Percentiles rank a stretch among this genome's conserved stretches.
Conservation (phyloP, 2,888 invertebrate genomes). For the Platynereis dumerilii region DNA sequence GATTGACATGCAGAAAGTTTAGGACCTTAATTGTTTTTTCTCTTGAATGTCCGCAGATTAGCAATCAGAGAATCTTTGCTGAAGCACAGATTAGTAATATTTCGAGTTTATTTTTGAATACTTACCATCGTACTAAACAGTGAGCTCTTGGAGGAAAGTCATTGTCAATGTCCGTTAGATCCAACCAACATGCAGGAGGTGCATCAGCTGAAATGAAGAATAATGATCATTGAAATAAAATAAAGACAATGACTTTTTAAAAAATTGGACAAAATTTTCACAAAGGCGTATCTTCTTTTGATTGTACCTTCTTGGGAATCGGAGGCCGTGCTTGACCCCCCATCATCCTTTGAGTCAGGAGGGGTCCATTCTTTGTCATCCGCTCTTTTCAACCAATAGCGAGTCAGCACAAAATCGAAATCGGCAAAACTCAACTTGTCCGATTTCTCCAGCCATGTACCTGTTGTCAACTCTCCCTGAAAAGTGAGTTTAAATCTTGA, state of each 20-base stretch:
- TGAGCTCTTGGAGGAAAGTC: slow-evolving; percentile 70
- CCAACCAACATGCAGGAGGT: slow-evolving; percentile 39
- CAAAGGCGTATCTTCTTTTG: too few relatives aligned
- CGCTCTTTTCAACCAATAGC: slow-evolving; percentile 41
- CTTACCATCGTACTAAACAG: slow-evolving; percentile 62
- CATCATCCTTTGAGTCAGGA: slow-evolving; percentile 12
- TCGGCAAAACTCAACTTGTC: slow-evolving; percentile 61
- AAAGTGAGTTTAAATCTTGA: neutral
- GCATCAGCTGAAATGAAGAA: slow-evolving; percentile 15
- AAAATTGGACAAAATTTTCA: too few relatives aligned
- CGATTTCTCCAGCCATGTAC: slow-evolving; percentile 59
- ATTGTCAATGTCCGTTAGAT: slow-evolving; percentile 64
- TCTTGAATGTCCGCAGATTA: too few relatives aligned
- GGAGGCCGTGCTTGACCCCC: neutral
- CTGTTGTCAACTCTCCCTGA: slow-evolving; percentile 53
- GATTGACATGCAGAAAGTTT: too few relatives aligned
- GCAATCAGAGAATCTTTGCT: too few relatives aligned
- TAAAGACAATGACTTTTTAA: too few relatives aligned
- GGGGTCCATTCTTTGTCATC: slow-evolving; percentile 6
- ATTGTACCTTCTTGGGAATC: neutral
- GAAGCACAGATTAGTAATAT: too few relatives aligned
- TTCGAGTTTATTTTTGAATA: too few relatives aligned
- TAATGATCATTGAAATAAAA: too few relatives aligned
- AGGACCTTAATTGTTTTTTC: too few relatives aligned
- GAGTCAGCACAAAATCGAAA: slow-evolving; percentile 53